Base-by-base conservation (phyloP, 2,888 invertebrate genomes). In the Limenitis camilla region DNA sequence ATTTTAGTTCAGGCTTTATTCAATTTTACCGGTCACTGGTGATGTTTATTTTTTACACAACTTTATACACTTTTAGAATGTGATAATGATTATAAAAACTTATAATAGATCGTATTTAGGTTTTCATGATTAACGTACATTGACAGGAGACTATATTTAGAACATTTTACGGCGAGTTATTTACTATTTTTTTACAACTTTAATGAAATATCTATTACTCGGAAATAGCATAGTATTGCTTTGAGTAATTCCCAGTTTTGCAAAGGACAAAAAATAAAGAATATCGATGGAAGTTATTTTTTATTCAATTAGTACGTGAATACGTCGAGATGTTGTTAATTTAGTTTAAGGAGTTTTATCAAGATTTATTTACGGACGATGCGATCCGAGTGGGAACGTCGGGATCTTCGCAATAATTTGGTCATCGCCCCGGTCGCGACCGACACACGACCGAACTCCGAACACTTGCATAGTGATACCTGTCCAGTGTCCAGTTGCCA, bases 321-420 rank as follows among this genome's bases (percentile, higher is more conserved):
- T 45, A 45, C 44, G 44, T 45, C 35, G 36, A 40, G 40, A 47
- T 56, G 63, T 67, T 69, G 66, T 71, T 69, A 68, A 72, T 74
- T 72, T 72, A 64, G 61, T 68, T 68, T 66, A 69, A 73, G 72
- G 68, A 69, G 69, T 68, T 49, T 53, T 70, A 76, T 78, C 72
- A 72, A 72, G 74, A 73, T 79, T 75, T 73, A 53, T 53, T 53
- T 40, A 35, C 48, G 32, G 32, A 74, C 69, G 69, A 60, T 52
- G 56, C 43, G 49, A 64, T 66, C 71, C 66, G 40, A 45, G 49
- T 52, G 68, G 56, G 62, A 62, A 61, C 75, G 78, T 77, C 78
- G 73, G 71, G 80, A 78, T 82, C 78, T 77, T 71, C 69, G 74
- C 77, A 78, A 81, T 84, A 80, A 81, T 75, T 79, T 83, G 84